A percentile compares a stretch with the other conserved stretches of the same genome.
phyloP scores from a whole-genome alignment of 2,113 vertebrate genomes.

The Orthonyx spaldingii region DNA sequence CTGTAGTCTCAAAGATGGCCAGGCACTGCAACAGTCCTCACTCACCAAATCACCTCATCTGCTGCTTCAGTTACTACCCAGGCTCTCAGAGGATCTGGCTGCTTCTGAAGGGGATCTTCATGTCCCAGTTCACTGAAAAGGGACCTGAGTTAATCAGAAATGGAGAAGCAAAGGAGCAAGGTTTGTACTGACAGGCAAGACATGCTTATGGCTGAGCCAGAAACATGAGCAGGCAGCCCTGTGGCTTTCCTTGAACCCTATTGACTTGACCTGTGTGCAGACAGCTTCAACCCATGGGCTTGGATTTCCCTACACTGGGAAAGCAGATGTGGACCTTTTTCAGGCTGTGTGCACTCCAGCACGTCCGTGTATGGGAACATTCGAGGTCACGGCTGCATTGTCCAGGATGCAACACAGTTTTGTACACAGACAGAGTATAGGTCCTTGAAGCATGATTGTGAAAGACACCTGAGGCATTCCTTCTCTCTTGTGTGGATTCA shows the following conservation, averaged over 20 bases:
- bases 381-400: neutral
- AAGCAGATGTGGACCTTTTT: neutral
- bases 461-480: neutral
- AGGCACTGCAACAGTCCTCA: neutral
- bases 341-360: neutral
- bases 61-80: neutral
- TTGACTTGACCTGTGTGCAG: neutral
- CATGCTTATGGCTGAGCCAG: fast-evolving
- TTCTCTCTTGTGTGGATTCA: neutral
- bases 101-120: neutral
- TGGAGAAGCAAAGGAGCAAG: neutral
- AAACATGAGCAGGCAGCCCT: neutral
- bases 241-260: neutral
- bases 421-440: neutral
- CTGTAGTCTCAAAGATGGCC: neutral
- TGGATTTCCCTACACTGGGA: neutral
- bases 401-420: neutral
- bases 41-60: neutral
- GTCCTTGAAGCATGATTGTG: neutral
- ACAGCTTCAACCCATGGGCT: neutral
- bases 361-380: neutral
- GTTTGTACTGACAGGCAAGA: neutral
- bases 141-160: neutral
- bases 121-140: neutral
- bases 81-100: neutral